These are phyloP conservation scores for Leptosomus discolor DNA, from an alignment of 2,113 vertebrate species.

Conservation along the genomic window DNA sequence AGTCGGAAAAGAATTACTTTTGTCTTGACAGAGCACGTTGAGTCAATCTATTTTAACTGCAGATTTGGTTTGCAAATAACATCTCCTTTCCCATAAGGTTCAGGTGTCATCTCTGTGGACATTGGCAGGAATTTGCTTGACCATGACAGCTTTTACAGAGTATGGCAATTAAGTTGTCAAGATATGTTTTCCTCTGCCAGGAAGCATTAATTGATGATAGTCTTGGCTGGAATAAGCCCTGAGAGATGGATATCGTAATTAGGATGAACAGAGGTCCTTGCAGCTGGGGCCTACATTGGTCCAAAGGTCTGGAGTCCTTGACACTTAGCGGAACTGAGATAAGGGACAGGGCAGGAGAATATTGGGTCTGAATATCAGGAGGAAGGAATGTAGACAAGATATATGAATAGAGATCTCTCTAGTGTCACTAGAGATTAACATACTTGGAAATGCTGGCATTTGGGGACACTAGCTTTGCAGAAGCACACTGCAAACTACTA, in stretches of 20 bases:
- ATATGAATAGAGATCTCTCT: neutral
- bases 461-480: neutral
- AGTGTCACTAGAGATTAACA: neutral
- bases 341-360: neutral
- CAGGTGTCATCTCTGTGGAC: constrained; percentile 20
- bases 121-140: constrained; percentile 33
- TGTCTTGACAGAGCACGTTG: neutral
- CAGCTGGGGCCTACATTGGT: neutral
- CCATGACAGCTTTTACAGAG: constrained; percentile 23
- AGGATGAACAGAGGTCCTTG: neutral
- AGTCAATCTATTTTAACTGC: constrained; percentile 3
- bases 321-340: neutral
- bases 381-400: neutral
- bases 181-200: neutral
- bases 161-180: constrained; percentile 53
- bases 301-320: neutral
- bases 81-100: neutral
- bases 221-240: neutral
- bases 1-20: neutral
- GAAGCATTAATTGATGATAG: constrained; percentile 17
- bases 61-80: constrained; percentile 39
- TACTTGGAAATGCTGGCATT: neutral
- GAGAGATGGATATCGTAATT: neutral
- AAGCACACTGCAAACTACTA: neutral
- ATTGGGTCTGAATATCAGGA: neutral